Base-by-base conservation (phyloP, 2,113 vertebrate genomes). In the Bettongia penicillata region DNA sequence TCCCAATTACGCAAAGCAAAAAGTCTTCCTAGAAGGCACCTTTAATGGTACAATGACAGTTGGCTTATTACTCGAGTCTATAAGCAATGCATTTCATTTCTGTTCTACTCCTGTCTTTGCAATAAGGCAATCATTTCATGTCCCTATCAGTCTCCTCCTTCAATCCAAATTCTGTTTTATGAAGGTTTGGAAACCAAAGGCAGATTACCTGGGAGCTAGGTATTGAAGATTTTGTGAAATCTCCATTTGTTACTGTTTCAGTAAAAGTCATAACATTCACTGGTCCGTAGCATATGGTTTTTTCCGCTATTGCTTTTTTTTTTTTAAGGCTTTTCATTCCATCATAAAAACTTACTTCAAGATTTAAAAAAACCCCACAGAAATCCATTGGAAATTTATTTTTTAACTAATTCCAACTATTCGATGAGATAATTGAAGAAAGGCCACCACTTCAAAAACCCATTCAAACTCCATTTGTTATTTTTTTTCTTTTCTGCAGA, bases 371-470 rank as follows among this genome's bases (percentile, higher is more conserved):
- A 96, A 96, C 61, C 43, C 84, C 90, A 94, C 53, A 47, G 57
- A 31, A 16, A 19, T 37, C 19, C 19, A 2, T 77, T 90, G 48
- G 48, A 90, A 49, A 90, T 26, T 49, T 90, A 51, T 51, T 90
- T 50, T 16, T 6, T 49, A 49, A 51, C 23, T 90, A 90, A 49
- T 50, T 90, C 12, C 28, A 95, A 90, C 50, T 50, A 50, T 94
- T 93, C 96, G 95, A 84, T 95, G 68, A 53, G 93, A 96, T 0
- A 94, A 43, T 14, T 52, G 19, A 91, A 92, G 95, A 55, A 97
- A 55, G 55, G 24, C 48, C 0, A 25, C 25, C 47, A 84, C 3
- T 6, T 26, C 90, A 57, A 97, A 68, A 94, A 77, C 95, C 90
- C 96, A 97, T 57, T 93, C 52, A 90, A 93, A 19, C 7, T 96